Base-by-base conservation (phyloP, 1,140 invertebrate species). In the Glossosoma conforme region DNA sequence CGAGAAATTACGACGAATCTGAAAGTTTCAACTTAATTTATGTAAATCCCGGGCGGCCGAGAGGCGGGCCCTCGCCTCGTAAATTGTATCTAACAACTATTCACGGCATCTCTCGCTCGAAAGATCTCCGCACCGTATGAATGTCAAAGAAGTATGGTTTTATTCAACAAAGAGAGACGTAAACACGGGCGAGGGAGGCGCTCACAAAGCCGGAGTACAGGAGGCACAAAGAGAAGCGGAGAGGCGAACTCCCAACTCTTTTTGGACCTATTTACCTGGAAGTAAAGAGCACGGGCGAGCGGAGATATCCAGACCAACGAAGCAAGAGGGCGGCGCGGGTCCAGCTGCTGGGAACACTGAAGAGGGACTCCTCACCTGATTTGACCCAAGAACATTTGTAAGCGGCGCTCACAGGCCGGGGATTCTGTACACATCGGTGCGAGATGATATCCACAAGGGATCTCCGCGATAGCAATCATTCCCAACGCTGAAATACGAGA, bases 61-160 rank as follows among this genome's bases (percentile, higher is more conserved):
- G 15, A 33, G 32, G 15, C 32, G 15, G n/a, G n/a, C 11, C 11
- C n/a, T 28, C 25, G 25, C n/a, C 4, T 36, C 8, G 8, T 38
- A 44, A 44, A 51, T 51, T 51, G 48, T 51, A 51, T 37, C 33
- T 10, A 17, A n/a, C 41, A 51, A 51, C 21, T 44, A 51, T 51
- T 51, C 48, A 17, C 30, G 41, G 48, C 32, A 44, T 47, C 46
- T 22, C 4, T 25, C 21, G 41, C 35, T 21, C 42, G 20, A 42
- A 43, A 13, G 33, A 40, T 32, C 24, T 42, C 21, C 44, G 25
- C 36, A 37, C 35, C 24, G 43, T 48, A 48, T 48, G 46, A 54
- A 54, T 50, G 46, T 56, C 54, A 51, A 56, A 56, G 48, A 56
- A 56, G 44, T 56, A 56, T 56, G 54, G 43, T 56, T 47, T 56